Conservation (phyloP, 2,888 invertebrate species). For the Chymomyza amoena region DNA sequence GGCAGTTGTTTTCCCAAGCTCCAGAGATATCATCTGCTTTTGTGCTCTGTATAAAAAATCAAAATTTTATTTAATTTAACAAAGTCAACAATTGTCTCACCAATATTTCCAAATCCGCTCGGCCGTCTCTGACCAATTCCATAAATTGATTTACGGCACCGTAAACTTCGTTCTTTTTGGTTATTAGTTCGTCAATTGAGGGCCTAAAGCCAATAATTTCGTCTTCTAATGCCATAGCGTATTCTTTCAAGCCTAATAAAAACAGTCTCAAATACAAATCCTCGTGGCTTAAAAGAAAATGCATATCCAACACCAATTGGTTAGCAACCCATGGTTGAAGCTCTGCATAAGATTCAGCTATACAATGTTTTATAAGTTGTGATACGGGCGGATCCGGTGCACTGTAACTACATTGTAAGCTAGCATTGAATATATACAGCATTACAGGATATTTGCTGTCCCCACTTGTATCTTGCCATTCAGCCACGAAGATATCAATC, state of each 20-base stretch:
- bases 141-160: constrained; percentile 44
- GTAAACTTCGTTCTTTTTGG: constrained; percentile 9
- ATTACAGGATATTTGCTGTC: constrained; percentile 57
- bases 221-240: constrained; percentile 59
- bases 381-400: constrained; percentile 27
- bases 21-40: neutral
- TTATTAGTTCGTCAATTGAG: neutral
- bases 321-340: constrained; percentile 37
- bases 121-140: constrained; percentile 21
- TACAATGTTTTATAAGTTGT: constrained; percentile 13
- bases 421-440: constrained; percentile 55
- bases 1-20: neutral
- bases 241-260: constrained; percentile 57
- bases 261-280: constrained; percentile 43
- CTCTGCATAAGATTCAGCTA: neutral
- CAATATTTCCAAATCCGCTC: neutral
- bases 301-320: constrained; percentile 46
- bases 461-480: constrained; percentile 70
- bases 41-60: neutral
- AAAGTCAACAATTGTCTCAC: neutral
- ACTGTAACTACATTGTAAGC: constrained; percentile 28
- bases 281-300: constrained; percentile 54
- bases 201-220: constrained; percentile 35
- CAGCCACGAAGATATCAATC: constrained; percentile 76
- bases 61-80: neutral